Evolutionary conservation across 1,140 invertebrate species (phyloP).

Genomic region (Pogonomyrmex californicus): DNA sequence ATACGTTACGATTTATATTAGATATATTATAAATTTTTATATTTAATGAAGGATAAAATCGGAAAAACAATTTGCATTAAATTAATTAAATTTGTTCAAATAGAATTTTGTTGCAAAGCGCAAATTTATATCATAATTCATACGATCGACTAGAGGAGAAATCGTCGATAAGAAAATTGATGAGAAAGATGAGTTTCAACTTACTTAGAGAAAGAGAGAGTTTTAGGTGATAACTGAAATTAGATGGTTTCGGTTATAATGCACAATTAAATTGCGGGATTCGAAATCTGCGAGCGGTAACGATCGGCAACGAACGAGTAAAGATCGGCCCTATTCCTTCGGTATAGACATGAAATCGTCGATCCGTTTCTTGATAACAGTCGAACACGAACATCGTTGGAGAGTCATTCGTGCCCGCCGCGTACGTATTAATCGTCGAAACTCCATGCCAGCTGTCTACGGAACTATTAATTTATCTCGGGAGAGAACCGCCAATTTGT

Average conservation of each 20-base stretch:
- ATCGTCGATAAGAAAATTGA: not conserved
- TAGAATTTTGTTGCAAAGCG: not conserved
- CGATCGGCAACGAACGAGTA: not conserved
- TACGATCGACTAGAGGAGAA: slow-evolving; percentile 31
- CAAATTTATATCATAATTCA: slow-evolving; percentile 1
- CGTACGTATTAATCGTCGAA: slow-evolving; percentile 76
- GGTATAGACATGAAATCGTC: slow-evolving; percentile 1
- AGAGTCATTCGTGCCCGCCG: slow-evolving; percentile 48
- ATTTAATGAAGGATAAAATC: not conserved
- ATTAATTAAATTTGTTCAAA: slow-evolving; percentile 8
- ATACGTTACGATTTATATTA: no score
- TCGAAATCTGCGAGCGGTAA: not conserved
- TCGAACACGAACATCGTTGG: slow-evolving; percentile 50
- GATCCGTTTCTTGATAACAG: slow-evolving; percentile 51
- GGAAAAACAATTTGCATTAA: not conserved
- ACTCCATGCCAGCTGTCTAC: slow-evolving; percentile 75
- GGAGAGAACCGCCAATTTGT: slow-evolving; percentile 65
- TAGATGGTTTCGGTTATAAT: slow-evolving; percentile 23
- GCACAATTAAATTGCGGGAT: slow-evolving; percentile 26
- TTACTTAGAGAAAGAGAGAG: slow-evolving; percentile 1
- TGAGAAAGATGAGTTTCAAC: not conserved
- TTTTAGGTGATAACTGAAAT: slow-evolving; percentile 39
- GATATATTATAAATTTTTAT: not conserved
- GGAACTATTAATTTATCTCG: slow-evolving; percentile 65
- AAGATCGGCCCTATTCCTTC: slow-evolving; percentile 27